Base-by-base conservation (phyloP, 1,140 invertebrate species). In the Sipha flava region DNA sequence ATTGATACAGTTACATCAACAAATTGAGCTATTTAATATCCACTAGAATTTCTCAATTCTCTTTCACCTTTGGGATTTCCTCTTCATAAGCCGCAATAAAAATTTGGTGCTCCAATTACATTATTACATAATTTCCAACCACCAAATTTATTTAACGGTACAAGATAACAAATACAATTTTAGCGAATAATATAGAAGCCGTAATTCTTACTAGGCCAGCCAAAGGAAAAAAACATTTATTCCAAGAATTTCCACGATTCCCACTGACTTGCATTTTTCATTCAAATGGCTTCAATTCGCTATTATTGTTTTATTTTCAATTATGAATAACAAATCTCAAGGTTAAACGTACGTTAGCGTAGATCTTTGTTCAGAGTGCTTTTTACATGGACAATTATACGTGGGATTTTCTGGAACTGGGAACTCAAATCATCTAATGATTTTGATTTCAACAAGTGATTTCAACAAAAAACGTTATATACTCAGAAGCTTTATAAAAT, bases 281-380 rank as follows among this genome's bases (percentile, higher is more conserved):
- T 85, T 89, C 80, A 85, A 86, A 83, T 64, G 88, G 64, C 43
- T 86, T 0, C 87, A 90, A 81, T 88, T 89, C 85, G 86, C 87
- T 21, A 52, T 90, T 0, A 82, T 84, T 80, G 75, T 86, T 2
- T 82, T 83, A 4, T 89, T 88, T 83, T 85, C 87, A 31, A 88
- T 88, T 84, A n/a, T n/a, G n/a, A n/a, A n/a, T n/a, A n/a, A n/a
- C n/a, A n/a, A n/a, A n/a, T n/a, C n/a, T n/a, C n/a, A 90, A 84
- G 87, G 88, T 16, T 87, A 89, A 83, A 83, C 82, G 64, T 82
- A 84, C 73, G 82, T 81, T 80, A 84, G 85, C n/a, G n/a, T n/a
- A n/a, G n/a, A n/a, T n/a, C n/a, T n/a, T n/a, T n/a, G n/a, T n/a
- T n/a, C n/a, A n/a, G n/a, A n/a, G n/a, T n/a, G n/a, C n/a, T n/a